Evolutionary conservation across 1,140 invertebrate genomes (phyloP).

Genomic region (Scaptodrosophila lebanonensis): DNA sequence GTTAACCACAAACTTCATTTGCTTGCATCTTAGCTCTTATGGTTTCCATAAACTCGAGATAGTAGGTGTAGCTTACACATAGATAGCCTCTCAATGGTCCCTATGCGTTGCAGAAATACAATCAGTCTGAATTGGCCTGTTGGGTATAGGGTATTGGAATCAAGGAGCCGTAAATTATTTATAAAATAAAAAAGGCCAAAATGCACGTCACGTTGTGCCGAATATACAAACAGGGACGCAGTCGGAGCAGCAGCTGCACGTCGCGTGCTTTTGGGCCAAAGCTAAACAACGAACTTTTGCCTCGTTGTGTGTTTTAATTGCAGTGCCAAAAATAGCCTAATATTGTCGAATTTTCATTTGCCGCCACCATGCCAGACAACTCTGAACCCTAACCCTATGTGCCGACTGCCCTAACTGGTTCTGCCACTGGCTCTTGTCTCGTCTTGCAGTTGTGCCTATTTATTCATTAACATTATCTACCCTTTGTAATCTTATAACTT

Average conservation of each 20-base stretch:
- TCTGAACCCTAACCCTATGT: conserved; percentile 17
- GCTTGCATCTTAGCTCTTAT: no score
- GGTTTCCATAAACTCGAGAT: no score
- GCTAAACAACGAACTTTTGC: conserved; percentile 44
- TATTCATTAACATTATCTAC: conserved; percentile 73
- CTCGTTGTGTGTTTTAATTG: conserved; percentile 58
- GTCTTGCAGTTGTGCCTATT: conserved; percentile 19
- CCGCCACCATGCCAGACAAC: background rate
- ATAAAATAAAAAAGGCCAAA: conserved; percentile 50
- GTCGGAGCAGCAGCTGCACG: background rate
- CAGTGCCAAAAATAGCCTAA: conserved; percentile 57
- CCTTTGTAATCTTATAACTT: conserved; percentile 58
- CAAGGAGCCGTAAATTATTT: conserved; percentile 43
- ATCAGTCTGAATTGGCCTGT: no score
- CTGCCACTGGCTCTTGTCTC: background rate
- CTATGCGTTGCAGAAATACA: no score
- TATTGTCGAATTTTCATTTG: conserved; percentile 66
- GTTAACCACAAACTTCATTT: no score
- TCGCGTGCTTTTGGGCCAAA: conserved; percentile 3
- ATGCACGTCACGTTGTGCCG: conserved; percentile 60
- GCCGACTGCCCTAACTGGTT: conserved; percentile 11
- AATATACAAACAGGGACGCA: no score
- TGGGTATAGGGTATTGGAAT: no score
- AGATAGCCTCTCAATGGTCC: no score
- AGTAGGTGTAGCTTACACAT: no score